Percentiles rank a stretch among this genome's conserved stretches.
Evolutionary conservation across 2,888 invertebrate genomes (phyloP).

Genomic region (Nymphalis polychloros): DNA sequence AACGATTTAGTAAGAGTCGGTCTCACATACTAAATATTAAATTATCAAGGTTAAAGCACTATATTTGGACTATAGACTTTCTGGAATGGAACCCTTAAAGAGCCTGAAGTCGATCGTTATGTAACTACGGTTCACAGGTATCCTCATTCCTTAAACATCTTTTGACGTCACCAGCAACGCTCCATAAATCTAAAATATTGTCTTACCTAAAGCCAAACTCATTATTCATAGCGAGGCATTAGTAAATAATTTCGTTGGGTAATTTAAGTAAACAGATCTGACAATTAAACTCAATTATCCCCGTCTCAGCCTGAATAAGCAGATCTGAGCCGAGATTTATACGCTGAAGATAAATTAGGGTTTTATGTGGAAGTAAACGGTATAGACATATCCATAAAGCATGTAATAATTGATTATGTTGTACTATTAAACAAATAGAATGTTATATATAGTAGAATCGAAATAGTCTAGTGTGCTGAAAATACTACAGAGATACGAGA

Average conservation of each 20-base stretch:
- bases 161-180: conserved; percentile 14
- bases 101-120: no score
- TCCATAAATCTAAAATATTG: conserved; percentile 18
- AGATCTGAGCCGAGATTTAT: conserved; percentile 27
- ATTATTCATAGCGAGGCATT: conserved; percentile 34
- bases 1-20: no score
- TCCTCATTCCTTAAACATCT: background rate
- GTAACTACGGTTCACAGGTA: no score
- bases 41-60: no score
- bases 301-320: conserved; percentile 34
- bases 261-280: conserved; percentile 38
- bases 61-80: no score
- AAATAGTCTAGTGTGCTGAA: no score
- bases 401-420: no score
- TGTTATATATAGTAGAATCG: no score
- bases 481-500: no score
- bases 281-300: conserved; percentile 39
- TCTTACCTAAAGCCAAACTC: conserved; percentile 20
- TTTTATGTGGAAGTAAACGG: background rate
- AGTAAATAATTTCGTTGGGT: conserved; percentile 37
- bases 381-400: background rate
- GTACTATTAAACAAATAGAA: no score
- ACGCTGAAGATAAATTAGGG: conserved; percentile 8
- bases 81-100: no score
- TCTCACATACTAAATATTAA: no score